Base-by-base conservation (phyloP, 1,140 invertebrate genomes). In the Drosophila tropicalis region DNA sequence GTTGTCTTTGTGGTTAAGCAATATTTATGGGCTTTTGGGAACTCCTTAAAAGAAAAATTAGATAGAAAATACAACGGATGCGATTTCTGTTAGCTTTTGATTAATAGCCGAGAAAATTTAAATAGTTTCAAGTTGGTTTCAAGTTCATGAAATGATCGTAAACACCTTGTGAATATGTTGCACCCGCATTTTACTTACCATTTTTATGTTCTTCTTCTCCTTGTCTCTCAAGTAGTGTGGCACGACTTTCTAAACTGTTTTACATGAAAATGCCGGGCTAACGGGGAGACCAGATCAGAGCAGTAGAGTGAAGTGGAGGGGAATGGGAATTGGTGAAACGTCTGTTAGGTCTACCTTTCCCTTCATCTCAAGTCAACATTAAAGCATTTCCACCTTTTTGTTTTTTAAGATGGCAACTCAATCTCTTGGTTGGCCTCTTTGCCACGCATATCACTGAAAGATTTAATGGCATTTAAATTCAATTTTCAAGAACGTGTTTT, bases 401-500 rank as follows among this genome's bases (percentile, higher is more conserved):
- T 6, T 34, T 34, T 5, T 44, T 44, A 2, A 44, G n/a, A 15
- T 44, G 41, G 41, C 41, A 44, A 44, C 41, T 51, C 44, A 51
- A 51, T 51, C 17, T 51, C 17, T 51, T 51, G 10, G n/a, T 22
- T 51, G 44, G 44, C 17, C 44, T 51, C 44, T 51, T 51, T 51
- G 44, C 15, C 15, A 51, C 44, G 44, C 64, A 61, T 66, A 77
- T 67, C 82, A 72, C 66, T 87, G 44, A 60, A 83, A 5, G 25
- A 72, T 79, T 70, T 79, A 76, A 86, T 87, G 76, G 69, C 67
- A 87, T 87, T 86, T 83, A 79, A 79, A 86, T 86, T 87, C 57
- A 82, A 87, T 87, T 86, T 85, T 70, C 70, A 60, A 73, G 55
- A 87, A 87, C 83, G 72, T 87, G 83, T 87, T 87, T 79, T 17